Evolutionary conservation across 2,797 vertebrate genomes (phyloP).

Genomic region (Heliangelus exortis): DNA sequence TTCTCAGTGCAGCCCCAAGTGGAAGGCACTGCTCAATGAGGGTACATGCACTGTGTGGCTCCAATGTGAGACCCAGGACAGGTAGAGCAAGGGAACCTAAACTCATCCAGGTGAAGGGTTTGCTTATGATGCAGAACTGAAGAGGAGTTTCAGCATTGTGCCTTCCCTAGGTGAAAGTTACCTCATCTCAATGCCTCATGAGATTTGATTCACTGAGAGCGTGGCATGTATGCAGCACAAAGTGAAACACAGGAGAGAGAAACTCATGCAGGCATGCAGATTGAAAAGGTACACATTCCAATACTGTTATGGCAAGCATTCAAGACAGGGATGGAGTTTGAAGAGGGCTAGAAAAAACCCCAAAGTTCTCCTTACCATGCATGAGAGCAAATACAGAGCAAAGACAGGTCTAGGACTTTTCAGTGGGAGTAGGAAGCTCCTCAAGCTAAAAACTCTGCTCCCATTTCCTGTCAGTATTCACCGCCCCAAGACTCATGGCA

Average conservation of each 20-base stretch:
- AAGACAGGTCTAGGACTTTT: not conserved
- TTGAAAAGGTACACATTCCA: not conserved
- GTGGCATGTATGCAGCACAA: not conserved
- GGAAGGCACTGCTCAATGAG: not conserved
- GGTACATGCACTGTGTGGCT: not conserved
- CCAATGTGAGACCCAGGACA: not conserved
- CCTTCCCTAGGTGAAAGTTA: not conserved
- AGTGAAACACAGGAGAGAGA: not conserved
- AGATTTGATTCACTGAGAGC: not conserved
- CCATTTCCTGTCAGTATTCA: not conserved
- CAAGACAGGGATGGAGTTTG: not conserved
- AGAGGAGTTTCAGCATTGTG: not conserved
- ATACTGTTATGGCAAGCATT: not conserved
- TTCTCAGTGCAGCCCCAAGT: not conserved
- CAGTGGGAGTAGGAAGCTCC: not conserved
- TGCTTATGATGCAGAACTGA: not conserved
- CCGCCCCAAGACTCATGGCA: not conserved
- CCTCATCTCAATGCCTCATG: accelerated
- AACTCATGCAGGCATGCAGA: not conserved
- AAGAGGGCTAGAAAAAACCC: not conserved
- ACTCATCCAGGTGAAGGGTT: not conserved
- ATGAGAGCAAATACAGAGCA: not conserved
- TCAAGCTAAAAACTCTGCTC: not conserved
- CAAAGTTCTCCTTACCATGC: not conserved
- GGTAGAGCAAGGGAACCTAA: not conserved